A percentile compares a stretch with the other conserved stretches of the same genome.
Evolutionary conservation across 2,113 vertebrate species (phyloP).

Genomic region (Hemichromis elongatus): DNA sequence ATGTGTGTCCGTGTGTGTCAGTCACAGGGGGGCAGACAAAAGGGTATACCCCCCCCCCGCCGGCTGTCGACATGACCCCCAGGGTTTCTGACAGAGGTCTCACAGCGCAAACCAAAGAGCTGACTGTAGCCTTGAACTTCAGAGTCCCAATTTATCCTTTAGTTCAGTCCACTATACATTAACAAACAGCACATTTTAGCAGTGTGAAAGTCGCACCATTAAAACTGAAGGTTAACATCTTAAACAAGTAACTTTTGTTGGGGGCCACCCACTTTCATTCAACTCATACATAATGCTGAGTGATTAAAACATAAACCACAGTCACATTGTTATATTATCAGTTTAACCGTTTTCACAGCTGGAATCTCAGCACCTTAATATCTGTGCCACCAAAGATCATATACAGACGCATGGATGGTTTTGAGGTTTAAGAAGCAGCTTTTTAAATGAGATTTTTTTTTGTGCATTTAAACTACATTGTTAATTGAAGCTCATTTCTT

Average conservation of each 20-base stretch:
- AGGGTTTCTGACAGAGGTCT: constrained; percentile 4
- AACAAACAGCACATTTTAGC: not conserved
- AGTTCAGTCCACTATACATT: not conserved
- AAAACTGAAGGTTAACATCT: not conserved
- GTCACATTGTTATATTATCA: not conserved
- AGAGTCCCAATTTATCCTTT: not conserved
- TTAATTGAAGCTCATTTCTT: not conserved
- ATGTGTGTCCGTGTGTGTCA: not conserved
- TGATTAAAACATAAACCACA: not conserved
- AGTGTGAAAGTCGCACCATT: not conserved
- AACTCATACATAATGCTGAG: not conserved
- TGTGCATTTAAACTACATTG: not conserved
- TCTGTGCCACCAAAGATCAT: not conserved
- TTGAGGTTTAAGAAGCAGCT: not conserved
- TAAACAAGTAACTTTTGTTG: not conserved
- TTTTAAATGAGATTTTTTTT: not conserved
- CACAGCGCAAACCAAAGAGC: not conserved
- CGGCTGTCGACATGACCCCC: not conserved
- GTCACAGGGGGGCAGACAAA: not conserved
- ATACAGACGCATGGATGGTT: not conserved
- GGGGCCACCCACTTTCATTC: not conserved
- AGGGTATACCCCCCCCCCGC: not conserved
- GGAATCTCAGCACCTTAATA: not conserved
- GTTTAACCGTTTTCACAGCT: not conserved
- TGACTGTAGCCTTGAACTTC: constrained; percentile 9